Evolutionary conservation across 1,140 invertebrate species (phyloP).

Genomic region (Zaprionus taronus): DNA sequence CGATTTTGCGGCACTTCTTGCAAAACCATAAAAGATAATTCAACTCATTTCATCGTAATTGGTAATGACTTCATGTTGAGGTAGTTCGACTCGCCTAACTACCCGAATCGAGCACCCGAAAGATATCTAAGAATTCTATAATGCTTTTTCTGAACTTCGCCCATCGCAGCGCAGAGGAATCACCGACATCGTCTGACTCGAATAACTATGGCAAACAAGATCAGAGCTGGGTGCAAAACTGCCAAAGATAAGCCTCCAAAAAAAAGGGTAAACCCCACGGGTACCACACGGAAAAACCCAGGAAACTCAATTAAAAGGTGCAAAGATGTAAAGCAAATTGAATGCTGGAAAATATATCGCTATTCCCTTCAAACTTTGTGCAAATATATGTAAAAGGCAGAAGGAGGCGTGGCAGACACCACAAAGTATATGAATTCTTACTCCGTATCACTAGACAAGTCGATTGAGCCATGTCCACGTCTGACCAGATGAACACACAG

Average conservation of each 20-base stretch:
- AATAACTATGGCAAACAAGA: constrained; percentile 12
- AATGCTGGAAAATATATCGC: neutral
- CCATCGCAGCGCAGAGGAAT: constrained; percentile 9
- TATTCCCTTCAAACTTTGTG: too few species aligned
- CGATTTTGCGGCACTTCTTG: constrained; percentile 40
- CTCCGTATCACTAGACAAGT: too few species aligned
- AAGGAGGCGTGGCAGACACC: too few species aligned
- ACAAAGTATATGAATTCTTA: too few species aligned
- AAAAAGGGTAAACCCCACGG: neutral
- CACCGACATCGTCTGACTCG: neutral
- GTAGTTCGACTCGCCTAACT: constrained; percentile 51
- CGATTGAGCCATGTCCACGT: too few species aligned
- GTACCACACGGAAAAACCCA: neutral
- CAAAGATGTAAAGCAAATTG: neutral
- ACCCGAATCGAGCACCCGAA: neutral
- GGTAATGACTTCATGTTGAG: constrained; percentile 75
- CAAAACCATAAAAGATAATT: constrained; percentile 74
- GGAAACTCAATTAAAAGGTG: neutral
- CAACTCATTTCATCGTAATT: constrained; percentile 27
- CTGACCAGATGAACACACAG: too few species aligned
- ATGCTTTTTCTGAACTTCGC: constrained; percentile 31
- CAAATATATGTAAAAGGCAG: too few species aligned
- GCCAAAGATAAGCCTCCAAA: neutral
- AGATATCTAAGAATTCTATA: neutral
- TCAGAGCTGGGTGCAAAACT: neutral